Base-by-base conservation (phyloP, 2,113 vertebrate species). In the Istiophorus platypterus region DNA sequence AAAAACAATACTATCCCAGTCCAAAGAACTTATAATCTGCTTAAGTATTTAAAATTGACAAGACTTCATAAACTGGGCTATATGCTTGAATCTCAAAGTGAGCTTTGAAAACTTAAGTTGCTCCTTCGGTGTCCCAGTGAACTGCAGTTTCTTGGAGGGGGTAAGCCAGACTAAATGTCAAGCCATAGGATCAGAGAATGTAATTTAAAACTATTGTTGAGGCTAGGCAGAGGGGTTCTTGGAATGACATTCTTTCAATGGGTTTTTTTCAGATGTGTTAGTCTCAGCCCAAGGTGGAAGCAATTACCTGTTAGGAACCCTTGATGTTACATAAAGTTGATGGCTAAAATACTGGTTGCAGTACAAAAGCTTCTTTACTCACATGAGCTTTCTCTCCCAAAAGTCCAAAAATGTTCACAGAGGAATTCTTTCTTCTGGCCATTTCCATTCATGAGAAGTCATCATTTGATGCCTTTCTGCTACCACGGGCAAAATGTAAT, bases 261-360 rank as follows among this genome's bases (percentile, higher is more conserved):
- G 52, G 67, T 69, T 86, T 75, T 76, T 86, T 85, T 85, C 69
- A 84, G 79, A 76, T 11, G 63, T 66, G 56, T 81, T 64, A 45
- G 27, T 76, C 79, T 72, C 45, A 78, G 78, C 78, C 72, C 59
- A 91, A 77, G 81, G 90, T 92, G 91, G 87, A 88, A 93, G 85
- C 85, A 91, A 92, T 92, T 91, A 92, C 87, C 85, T 89, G 73
- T 14, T 74, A 90, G 76, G 80, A 74, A 91, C 68, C 81, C 87
- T 34, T 82, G 76, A 80, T 89, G 80, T 74, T 78, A 70, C 59
- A 72, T 56, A 78, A 54, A 85, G 80, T 82, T 61, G 47, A 80
- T 75, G 68, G 67, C 45, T 83, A 27, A 88, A 85, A 83, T 29
- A 42, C 52, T 82, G 79, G 62, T 76, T 2, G 12, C n/a, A 31